A percentile compares a stretch with the other conserved stretches of the same genome.
Conservation (phyloP, 2,888 invertebrate species). For the Melanostoma mellinum region DNA sequence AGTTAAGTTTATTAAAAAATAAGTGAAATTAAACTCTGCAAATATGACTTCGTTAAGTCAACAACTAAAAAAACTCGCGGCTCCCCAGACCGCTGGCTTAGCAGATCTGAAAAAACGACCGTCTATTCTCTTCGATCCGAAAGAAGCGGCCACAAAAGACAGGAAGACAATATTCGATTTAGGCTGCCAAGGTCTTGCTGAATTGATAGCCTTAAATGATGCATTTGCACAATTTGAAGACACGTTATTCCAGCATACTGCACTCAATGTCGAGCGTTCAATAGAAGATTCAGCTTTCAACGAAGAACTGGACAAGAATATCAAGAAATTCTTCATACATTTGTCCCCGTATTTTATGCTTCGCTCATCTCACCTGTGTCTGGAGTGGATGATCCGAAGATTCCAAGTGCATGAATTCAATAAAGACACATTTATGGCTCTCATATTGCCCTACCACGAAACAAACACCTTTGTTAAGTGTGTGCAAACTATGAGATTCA, state of each 20-base stretch:
- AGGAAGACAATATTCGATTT: slow-evolving; percentile 93
- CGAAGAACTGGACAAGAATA: slow-evolving; percentile 87
- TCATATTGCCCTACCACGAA: slow-evolving; percentile 96
- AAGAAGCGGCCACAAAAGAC: slow-evolving; percentile 94
- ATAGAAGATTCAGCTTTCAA: slow-evolving; percentile 90
- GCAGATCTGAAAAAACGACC: slow-evolving; percentile 87
- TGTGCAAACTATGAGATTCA: slow-evolving; percentile 89
- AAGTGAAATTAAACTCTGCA: not conserved
- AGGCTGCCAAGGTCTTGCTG: slow-evolving; percentile 92
- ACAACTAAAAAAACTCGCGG: slow-evolving; percentile 89
- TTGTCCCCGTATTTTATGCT: slow-evolving; percentile 95
- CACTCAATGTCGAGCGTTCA: slow-evolving; percentile 91
- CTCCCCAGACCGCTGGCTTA: slow-evolving; percentile 89
- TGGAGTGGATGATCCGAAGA: slow-evolving; percentile 97
- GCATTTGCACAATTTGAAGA: slow-evolving; percentile 88
- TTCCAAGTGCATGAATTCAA: slow-evolving; percentile 95
- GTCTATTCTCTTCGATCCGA: slow-evolving; percentile 94
- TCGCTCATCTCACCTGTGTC: slow-evolving; percentile 90
- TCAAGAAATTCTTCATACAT: slow-evolving; percentile 90
- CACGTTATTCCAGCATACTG: slow-evolving; percentile 89
- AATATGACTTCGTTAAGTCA: slow-evolving; percentile 89
- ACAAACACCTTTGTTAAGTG: slow-evolving; percentile 93
- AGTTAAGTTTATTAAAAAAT: not conserved
- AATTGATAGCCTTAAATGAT: slow-evolving; percentile 89
- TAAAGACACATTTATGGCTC: slow-evolving; percentile 89